Percentiles rank a stretch among this genome's conserved stretches.
phyloP scores from a whole-genome alignment of 2,797 vertebrate genomes.

The Ispidina picta region DNA sequence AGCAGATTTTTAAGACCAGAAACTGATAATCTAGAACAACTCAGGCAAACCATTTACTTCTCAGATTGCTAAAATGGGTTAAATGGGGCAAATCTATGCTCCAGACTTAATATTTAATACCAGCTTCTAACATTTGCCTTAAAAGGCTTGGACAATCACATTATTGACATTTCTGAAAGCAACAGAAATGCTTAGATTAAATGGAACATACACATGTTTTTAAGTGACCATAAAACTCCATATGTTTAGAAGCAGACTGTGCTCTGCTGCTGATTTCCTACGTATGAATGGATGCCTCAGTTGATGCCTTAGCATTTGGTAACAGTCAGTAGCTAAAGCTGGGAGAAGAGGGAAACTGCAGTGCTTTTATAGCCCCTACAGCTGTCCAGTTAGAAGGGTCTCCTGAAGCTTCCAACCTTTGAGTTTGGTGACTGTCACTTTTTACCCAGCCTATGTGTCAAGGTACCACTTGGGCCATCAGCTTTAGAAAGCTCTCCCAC shows the following conservation, averaged over 20 bases:
- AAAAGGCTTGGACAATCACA: neutral
- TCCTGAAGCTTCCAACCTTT: neutral
- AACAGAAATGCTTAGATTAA: neutral
- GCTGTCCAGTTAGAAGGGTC: neutral
- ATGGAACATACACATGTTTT: neutral
- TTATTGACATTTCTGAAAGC: neutral
- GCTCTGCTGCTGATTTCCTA: neutral
- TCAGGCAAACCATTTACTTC: neutral
- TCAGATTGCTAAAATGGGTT: neutral
- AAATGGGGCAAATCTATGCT: neutral
- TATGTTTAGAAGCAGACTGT: neutral
- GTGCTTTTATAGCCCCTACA: neutral
- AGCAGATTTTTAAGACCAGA: neutral
- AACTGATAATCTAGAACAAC: neutral
- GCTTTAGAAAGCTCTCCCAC: neutral
- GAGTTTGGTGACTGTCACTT: neutral
- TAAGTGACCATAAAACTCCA: accelerated
- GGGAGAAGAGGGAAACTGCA: neutral
- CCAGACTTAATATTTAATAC: neutral
- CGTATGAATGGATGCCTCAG: neutral
- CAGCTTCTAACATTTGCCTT: neutral
- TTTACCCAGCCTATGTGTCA: neutral
- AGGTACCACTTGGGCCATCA: neutral
- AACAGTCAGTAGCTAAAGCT: neutral
- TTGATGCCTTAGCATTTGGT: neutral